These are phyloP conservation scores for Pogonus chalceus DNA, from an alignment of 1,140 invertebrate genomes.

Conservation along the genomic window DNA sequence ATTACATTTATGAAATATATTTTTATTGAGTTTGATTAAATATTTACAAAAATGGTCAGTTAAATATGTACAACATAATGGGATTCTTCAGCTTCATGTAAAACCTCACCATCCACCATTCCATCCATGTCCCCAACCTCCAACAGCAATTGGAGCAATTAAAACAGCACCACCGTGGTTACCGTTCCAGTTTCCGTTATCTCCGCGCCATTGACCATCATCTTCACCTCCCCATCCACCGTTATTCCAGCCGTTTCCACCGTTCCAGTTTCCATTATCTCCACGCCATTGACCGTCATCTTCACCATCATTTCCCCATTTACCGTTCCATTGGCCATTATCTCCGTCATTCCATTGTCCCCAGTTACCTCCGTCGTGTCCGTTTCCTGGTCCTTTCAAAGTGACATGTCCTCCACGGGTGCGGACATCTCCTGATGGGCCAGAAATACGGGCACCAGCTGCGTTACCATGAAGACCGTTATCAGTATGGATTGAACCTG, in stretches of 20 bases:
- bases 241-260: too few species aligned
- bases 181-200: too few species aligned
- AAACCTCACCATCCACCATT: not conserved
- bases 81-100: too few species aligned
- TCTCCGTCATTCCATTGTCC: not conserved
- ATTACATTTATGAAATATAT: too few species aligned
- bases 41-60: too few species aligned
- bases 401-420: not conserved
- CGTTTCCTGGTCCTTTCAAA: too few species aligned
- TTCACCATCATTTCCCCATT: not conserved
- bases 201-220: not conserved
- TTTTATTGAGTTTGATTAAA: too few species aligned
- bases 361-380: not conserved
- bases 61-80: too few species aligned
- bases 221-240: not conserved
- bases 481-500: too few species aligned
- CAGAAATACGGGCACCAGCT: too few species aligned
- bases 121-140: not conserved
- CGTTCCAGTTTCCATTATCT: too few species aligned
- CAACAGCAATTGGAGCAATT: not conserved
- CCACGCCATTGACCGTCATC: not conserved
- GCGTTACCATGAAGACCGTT: too few species aligned
- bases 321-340: not conserved
- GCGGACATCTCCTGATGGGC: not conserved
- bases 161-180: not conserved